Percentiles rank a stretch among this genome's conserved stretches.
Conservation (phyloP, 2,113 vertebrate species). For the Caloenas nicobarica region DNA sequence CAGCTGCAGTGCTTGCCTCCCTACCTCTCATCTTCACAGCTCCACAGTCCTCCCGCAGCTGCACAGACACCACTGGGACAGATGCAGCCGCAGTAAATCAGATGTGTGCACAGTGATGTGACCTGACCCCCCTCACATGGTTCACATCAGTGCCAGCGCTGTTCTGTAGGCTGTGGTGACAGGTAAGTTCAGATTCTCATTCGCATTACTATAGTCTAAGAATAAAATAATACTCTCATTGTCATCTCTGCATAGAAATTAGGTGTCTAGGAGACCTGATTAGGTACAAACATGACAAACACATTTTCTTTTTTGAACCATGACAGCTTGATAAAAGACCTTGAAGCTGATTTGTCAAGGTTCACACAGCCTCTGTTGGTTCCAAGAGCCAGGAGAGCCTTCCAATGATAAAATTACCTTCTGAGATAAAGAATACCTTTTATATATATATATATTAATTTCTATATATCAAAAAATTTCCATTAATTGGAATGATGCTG, state of each 20-base stretch:
- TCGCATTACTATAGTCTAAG: not conserved
- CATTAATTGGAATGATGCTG: not conserved
- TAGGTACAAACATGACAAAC: not conserved
- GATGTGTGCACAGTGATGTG: not conserved
- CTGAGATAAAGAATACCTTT: not conserved
- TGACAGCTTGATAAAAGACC: not conserved
- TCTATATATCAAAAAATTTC: not conserved
- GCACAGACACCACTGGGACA: not conserved
- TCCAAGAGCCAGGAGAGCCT: not conserved
- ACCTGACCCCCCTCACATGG: rapidly evolving
- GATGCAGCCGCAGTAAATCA: not conserved
- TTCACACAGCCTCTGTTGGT: not conserved
- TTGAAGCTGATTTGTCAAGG: not conserved
- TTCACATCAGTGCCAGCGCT: not conserved
- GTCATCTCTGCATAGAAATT: not conserved
- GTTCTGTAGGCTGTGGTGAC: not conserved
- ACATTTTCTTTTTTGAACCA: not conserved
- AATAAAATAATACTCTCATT: not conserved
- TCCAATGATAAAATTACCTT: not conserved
- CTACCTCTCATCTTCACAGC: not conserved
- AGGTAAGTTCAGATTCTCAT: not conserved
- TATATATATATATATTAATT: not conserved
- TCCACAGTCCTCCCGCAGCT: not conserved
- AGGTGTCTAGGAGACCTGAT: not conserved
- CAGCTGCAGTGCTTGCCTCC: not conserved